Conservation (phyloP, 2,888 invertebrate species). For the Antitype chi region DNA sequence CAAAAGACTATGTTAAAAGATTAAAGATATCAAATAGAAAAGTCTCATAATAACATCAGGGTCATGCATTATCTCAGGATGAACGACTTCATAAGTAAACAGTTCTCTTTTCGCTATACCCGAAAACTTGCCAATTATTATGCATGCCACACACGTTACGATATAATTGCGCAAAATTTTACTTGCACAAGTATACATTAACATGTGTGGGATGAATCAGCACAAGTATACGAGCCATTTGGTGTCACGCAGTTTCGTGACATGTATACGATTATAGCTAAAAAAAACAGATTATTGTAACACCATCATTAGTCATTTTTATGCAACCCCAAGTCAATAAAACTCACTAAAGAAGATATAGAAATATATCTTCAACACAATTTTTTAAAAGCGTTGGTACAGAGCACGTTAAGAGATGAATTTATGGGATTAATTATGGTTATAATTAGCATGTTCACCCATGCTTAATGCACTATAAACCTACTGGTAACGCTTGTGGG, state of each 20-base stretch:
- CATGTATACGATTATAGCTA: no score
- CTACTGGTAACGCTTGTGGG: background rate
- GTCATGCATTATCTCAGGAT: background rate
- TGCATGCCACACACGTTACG: no score
- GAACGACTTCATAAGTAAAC: background rate
- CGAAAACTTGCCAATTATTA: no score
- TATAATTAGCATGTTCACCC: constrained; percentile 24
- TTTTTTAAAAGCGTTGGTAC: background rate
- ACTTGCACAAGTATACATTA: no score
- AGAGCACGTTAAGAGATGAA: background rate
- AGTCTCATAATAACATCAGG: background rate
- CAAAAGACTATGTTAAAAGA: background rate
- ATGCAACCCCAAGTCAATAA: background rate
- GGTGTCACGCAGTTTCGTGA: no score
- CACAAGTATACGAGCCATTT: no score
- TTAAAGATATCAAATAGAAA: background rate
- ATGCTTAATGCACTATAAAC: constrained; percentile 1
- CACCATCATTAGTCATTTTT: background rate
- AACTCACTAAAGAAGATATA: no score
- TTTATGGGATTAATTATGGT: constrained; percentile 8
- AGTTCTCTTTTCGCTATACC: no score
- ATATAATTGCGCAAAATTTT: no score
- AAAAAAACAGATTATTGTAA: no score
- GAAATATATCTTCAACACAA: constrained; percentile 1
- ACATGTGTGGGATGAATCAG: no score